Base-by-base conservation (phyloP, 2,797 vertebrate species). In the Sebastes itinus region DNA sequence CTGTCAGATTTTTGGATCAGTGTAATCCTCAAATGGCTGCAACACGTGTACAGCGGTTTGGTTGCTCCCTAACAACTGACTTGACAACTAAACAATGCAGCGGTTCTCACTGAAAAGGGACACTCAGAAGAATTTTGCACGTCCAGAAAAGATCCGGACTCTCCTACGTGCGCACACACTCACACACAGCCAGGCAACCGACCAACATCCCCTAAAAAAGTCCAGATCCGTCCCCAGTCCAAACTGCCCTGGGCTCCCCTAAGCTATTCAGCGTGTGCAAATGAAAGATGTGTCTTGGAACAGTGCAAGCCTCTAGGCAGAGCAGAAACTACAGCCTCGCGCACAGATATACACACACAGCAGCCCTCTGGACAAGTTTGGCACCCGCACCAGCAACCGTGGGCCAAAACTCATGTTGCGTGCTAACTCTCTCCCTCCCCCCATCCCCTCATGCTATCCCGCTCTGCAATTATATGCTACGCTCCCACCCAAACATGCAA, bases 401-500 rank as follows among this genome's bases (percentile, higher is more conserved):
- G 83, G 87, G 92, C 93, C 93, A 94, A 91, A 94, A 93, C 91
- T 94, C 92, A 93, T 94, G 94, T 95, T 95, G 94, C 94, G 92
- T 95, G 94, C 94, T 95, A 94, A 94, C 93, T 92, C 84, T 82
- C 85, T 92, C 92, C 92, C 90, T 91, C 92, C 92, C 46, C 92
- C 89, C 89, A 90, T 90, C 93, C 91, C 93, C 94, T 93, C 93
- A 90, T 85, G 92, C 95, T 94, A 94, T 91, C 94, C 95, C 93
- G 84, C 94, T 94, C 94, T 95, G 93, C 94, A 95, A 95, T 95
- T 95, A 95, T 95, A 93, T 88, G 90, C 94, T 93, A 89, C 64
- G 91, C 93, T 95, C 94, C 94, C 94, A 94, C 94, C 94, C 94
- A 95, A 94, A 95, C 92, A 95, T 94, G 94, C 92, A 93, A 95